phyloP scores from a whole-genome alignment of 2,797 vertebrate species.

The Eulemur rubriventer region DNA sequence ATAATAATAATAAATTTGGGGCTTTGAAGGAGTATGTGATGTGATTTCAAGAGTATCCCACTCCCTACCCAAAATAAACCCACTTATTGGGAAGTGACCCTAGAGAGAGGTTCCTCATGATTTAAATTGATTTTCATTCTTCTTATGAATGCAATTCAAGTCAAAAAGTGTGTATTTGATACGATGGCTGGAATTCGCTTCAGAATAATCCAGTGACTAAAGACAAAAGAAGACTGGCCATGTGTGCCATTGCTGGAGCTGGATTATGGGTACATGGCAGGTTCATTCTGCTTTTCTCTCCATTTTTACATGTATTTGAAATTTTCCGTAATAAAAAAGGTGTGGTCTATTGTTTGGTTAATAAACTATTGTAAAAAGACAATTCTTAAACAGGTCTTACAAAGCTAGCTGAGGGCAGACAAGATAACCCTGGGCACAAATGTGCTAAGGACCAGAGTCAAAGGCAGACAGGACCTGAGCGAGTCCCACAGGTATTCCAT shows the following conservation, averaged over 20 bases:
- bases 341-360: neutral
- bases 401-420: neutral
- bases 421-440: neutral
- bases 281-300: neutral
- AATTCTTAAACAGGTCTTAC: neutral
- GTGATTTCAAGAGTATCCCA: neutral
- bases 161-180: neutral
- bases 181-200: neutral
- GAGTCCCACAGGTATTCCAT: neutral
- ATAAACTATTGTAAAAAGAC: neutral
- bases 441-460: neutral
- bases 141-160: neutral
- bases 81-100: neutral
- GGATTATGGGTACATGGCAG: neutral
- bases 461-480: neutral
- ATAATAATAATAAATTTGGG: neutral
- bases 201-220: neutral
- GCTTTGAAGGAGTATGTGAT: neutral
- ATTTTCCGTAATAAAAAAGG: slow-evolving; percentile 6
- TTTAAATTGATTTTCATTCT: slow-evolving; percentile 29
- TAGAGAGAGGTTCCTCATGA: neutral
- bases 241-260: neutral
- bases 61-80: neutral
- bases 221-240: neutral
- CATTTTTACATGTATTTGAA: neutral